These are phyloP conservation scores for Dicrostonyx torquatus DNA, from an alignment of 2,797 vertebrate genomes.

Conservation along the genomic window DNA sequence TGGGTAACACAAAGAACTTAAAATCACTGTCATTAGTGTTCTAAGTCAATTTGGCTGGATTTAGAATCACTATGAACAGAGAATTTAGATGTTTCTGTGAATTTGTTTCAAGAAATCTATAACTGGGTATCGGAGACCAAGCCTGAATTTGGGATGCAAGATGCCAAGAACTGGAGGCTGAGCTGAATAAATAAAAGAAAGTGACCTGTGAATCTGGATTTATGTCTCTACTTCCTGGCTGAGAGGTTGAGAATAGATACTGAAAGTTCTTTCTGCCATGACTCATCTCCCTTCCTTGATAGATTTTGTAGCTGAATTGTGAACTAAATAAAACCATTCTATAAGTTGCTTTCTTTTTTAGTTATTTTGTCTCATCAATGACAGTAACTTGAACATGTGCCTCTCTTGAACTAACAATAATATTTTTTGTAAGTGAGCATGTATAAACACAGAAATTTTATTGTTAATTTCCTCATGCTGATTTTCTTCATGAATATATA, in stretches of 20 bases:
- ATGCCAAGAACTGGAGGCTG: too few species aligned
- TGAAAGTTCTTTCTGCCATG: too few species aligned
- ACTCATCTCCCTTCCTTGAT: background rate
- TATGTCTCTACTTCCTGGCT: background rate
- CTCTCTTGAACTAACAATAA: background rate
- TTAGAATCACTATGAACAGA: background rate
- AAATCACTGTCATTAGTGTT: background rate
- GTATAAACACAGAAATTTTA: background rate
- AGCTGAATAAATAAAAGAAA: background rate
- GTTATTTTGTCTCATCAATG: background rate
- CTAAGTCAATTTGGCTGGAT: background rate
- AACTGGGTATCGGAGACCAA: background rate
- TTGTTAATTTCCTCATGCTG: background rate
- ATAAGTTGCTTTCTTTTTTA: background rate
- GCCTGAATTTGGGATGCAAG: background rate
- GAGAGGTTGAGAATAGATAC: background rate
- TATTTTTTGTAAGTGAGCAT: background rate
- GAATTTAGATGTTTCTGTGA: background rate
- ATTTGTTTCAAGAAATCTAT: background rate
- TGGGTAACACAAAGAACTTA: background rate
- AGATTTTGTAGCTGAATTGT: background rate
- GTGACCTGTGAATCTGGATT: background rate
- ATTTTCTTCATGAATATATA: background rate
- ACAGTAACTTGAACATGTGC: background rate
- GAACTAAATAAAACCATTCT: background rate